phyloP scores from a whole-genome alignment of 2,113 vertebrate species.

The Atlantisia rogersi region DNA sequence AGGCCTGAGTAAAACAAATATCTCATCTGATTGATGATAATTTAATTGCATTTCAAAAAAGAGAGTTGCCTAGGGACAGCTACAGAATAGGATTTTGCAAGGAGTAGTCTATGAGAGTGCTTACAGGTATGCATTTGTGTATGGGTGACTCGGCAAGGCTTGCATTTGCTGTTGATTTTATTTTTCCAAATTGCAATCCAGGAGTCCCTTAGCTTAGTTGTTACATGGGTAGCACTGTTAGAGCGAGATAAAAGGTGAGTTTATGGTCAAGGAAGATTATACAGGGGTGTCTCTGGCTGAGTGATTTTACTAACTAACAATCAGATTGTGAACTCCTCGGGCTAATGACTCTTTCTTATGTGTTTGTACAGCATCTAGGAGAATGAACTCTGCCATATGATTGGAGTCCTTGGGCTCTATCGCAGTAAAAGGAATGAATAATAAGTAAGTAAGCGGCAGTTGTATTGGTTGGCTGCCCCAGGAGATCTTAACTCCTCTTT shows the following conservation, averaged over 20 bases:
- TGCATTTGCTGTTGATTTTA: neutral
- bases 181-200: neutral
- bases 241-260: neutral
- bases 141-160: neutral
- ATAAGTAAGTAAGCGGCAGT: neutral
- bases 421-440: neutral
- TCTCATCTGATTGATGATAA: neutral
- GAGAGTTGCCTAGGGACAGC: neutral
- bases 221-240: neutral
- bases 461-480: neutral
- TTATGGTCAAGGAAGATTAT: neutral
- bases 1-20: neutral
- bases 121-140: neutral
- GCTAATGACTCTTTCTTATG: neutral
- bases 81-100: neutral
- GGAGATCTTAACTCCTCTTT: conserved; percentile 16
- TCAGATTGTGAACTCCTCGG: neutral
- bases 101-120: neutral
- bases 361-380: neutral
- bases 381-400: neutral
- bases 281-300: neutral
- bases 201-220: neutral
- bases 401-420: neutral
- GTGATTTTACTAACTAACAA: neutral
- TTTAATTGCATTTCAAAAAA: conserved; percentile 2